phyloP scores from a whole-genome alignment of 2,113 vertebrate species.

The Caretta caretta region DNA sequence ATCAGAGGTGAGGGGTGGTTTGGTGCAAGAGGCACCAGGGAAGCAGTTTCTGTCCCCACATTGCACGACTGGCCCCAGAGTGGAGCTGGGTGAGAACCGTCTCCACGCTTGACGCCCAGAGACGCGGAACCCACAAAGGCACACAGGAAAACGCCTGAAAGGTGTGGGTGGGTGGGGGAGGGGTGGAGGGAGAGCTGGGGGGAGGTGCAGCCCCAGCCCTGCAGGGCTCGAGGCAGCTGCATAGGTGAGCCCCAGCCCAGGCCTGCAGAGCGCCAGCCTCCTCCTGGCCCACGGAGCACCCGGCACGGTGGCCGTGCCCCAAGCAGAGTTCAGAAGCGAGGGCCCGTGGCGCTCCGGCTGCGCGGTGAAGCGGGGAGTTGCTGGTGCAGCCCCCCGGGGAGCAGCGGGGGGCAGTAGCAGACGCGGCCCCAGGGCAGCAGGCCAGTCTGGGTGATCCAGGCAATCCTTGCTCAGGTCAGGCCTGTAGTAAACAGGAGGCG shows the following conservation, averaged over 20 bases:
- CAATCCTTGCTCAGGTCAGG: background rate
- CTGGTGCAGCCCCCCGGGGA: slow-evolving; percentile 46
- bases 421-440: background rate
- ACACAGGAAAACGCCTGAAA: background rate
- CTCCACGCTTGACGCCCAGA: background rate
- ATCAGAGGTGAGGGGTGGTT: slow-evolving; percentile 25
- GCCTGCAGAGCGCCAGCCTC: background rate
- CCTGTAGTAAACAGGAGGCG: slow-evolving; percentile 34
- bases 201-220: background rate
- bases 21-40: background rate
- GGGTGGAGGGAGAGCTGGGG: background rate
- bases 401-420: slow-evolving; percentile 51
- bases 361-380: slow-evolving; percentile 6
- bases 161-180: no score
- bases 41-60: background rate
- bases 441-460: slow-evolving; percentile 42
- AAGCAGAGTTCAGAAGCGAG: background rate
- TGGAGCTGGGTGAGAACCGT: background rate
- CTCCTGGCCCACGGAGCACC: slow-evolving; percentile 18
- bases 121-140: background rate
- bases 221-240: background rate
- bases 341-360: background rate
- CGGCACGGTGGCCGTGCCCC: slow-evolving; percentile 9
- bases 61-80: background rate
- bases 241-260: background rate